Evolutionary conservation across 92 coral and sea anemone genomes (phyloP).

Genomic region (Siderastrea siderea): DNA sequence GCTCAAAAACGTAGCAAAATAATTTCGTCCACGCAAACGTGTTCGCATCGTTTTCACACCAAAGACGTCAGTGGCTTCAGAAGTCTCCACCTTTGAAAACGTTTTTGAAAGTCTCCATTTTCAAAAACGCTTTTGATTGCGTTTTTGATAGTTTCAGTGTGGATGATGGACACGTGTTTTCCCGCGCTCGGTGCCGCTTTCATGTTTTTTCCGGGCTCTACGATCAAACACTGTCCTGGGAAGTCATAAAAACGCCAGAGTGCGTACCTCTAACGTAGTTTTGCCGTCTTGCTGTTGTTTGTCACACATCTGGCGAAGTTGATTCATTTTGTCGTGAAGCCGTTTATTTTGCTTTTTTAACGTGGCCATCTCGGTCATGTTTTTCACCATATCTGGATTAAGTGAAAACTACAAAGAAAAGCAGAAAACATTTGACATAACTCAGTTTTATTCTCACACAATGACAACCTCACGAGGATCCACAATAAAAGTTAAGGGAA

Average conservation of each 20-base stretch:
- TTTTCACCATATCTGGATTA: slow-evolving; percentile 27
- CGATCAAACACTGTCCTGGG: not conserved
- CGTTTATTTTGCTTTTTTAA: slow-evolving; percentile 90
- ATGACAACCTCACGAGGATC: too few relatives aligned
- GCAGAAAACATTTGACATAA: not conserved
- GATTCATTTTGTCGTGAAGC: slow-evolving; percentile 86
- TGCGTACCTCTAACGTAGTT: slow-evolving; percentile 81
- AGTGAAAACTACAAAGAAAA: slow-evolving; percentile 3
- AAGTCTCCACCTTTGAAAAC: too few relatives aligned
- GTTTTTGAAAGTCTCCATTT: too few relatives aligned
- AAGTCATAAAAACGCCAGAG: too few relatives aligned
- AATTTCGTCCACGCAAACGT: too few relatives aligned
- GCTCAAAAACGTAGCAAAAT: too few relatives aligned
- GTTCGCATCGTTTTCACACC: too few relatives aligned
- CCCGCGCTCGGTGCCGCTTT: not conserved
- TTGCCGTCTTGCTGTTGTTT: slow-evolving; percentile 75
- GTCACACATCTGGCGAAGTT: slow-evolving; percentile 90
- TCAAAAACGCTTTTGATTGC: not conserved
- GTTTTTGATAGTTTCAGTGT: not conserved
- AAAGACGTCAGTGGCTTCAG: too few relatives aligned
- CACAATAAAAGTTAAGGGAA: too few relatives aligned
- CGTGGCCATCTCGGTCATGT: slow-evolving; percentile 76
- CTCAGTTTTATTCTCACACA: not conserved
- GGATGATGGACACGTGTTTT: not conserved
- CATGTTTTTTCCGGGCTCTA: not conserved